Evolutionary conservation across 2,113 vertebrate genomes (phyloP).

Genomic region (Cyprinus carpio): DNA sequence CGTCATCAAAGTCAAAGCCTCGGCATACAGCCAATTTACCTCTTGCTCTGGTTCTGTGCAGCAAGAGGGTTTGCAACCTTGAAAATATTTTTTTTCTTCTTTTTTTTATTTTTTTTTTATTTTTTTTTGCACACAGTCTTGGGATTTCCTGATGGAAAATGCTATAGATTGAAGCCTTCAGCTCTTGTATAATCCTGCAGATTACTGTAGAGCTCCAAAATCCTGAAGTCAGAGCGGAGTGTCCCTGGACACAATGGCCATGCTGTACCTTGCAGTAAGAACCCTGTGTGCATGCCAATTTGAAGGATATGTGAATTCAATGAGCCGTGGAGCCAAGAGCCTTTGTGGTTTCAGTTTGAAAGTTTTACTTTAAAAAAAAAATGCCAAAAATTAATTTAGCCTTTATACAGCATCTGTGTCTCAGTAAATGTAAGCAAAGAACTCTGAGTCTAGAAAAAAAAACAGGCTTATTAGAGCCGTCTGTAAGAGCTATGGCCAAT

Average conservation of each 20-base stretch:
- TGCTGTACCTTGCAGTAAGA: slow-evolving; percentile 1
- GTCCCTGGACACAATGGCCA: slow-evolving; percentile 23
- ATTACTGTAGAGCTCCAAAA: slow-evolving; percentile 20
- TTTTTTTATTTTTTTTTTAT: too few species aligned
- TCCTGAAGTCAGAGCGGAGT: not conserved
- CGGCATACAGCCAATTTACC: not conserved
- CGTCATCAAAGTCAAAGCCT: not conserved
- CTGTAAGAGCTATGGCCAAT: slow-evolving; percentile 57
- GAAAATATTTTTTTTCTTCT: not conserved
- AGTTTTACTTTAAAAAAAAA: not conserved
- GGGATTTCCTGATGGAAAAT: slow-evolving; percentile 10
- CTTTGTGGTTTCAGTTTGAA: slow-evolving; percentile 11
- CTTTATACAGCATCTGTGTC: not conserved
- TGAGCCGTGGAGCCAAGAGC: not conserved
- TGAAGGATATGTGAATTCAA: slow-evolving; percentile 30
- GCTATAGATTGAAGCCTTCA: slow-evolving; percentile 9
- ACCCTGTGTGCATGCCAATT: slow-evolving; percentile 15
- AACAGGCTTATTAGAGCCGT: not conserved
- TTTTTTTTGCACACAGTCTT: not conserved
- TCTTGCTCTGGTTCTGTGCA: not conserved
- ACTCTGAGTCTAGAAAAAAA: not conserved
- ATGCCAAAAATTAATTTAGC: not conserved
- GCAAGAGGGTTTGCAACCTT: not conserved
- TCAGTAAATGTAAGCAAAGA: slow-evolving; percentile 2
- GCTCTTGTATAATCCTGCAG: slow-evolving; percentile 23